A percentile compares a stretch with the other conserved stretches of the same genome.
phyloP scores from a whole-genome alignment of 1,140 invertebrate species.

The Steinernema khuongi region DNA sequence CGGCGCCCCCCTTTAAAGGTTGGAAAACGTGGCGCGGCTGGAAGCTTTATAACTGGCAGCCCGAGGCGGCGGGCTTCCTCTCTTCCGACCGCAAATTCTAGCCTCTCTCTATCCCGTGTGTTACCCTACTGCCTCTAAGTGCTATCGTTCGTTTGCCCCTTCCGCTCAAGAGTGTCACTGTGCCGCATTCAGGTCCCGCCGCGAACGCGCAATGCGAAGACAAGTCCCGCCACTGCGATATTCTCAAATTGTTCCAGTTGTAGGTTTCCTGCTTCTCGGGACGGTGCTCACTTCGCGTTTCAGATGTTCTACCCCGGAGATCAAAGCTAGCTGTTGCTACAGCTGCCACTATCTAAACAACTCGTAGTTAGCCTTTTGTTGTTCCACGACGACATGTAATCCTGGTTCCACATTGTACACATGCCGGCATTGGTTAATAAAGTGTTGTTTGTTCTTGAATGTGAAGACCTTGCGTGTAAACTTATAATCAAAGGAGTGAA shows the following conservation, averaged over 20 bases:
- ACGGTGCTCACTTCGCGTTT: no score
- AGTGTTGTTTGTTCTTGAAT: no score
- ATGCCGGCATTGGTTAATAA: no score
- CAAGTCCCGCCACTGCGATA: slow-evolving; percentile 36
- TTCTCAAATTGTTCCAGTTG: slow-evolving; percentile 38
- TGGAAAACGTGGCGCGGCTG: slow-evolving; percentile 11
- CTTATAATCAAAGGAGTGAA: no score
- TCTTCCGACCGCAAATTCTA: background rate
- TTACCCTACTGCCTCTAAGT: background rate
- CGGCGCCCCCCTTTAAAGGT: background rate
- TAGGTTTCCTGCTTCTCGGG: slow-evolving; percentile 29
- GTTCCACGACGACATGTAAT: no score
- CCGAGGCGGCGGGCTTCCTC: background rate
- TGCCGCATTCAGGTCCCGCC: background rate
- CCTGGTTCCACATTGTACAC: no score
- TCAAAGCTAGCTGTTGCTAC: background rate
- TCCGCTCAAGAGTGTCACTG: background rate
- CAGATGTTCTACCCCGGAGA: slow-evolving; percentile 12
- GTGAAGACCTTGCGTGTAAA: no score
- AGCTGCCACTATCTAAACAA: slow-evolving; percentile 1
- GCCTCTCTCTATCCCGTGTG: background rate
- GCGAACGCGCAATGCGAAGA: slow-evolving; percentile 30
- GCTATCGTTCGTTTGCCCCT: background rate
- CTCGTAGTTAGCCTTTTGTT: background rate
- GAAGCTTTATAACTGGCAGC: slow-evolving; percentile 19